Percentiles rank a stretch among this genome's conserved stretches.
Conservation (phyloP, 2,797 vertebrate genomes). For the Tiaroga cobitis region DNA sequence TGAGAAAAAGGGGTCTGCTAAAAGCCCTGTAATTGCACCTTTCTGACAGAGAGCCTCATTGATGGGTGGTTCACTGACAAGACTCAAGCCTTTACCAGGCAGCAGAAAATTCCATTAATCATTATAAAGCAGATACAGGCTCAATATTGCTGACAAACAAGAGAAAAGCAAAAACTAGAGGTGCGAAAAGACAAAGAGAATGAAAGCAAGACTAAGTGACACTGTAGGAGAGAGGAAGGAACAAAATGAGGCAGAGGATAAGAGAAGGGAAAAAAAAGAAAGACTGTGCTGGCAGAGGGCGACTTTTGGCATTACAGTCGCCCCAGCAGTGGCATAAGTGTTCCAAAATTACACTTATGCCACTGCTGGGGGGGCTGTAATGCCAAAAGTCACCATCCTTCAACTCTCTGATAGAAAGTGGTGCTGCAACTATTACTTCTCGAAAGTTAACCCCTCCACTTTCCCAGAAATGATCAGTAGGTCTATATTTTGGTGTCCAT, state of each 20-base stretch:
- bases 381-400: not conserved
- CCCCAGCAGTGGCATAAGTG: not conserved
- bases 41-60: constrained; percentile 51
- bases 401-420: not conserved
- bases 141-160: constrained; percentile 18
- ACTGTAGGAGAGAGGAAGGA: not conserved
- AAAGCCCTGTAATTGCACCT: constrained; percentile 71
- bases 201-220: not conserved
- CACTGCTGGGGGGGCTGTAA: not conserved
- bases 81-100: constrained; percentile 13
- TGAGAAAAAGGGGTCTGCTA: constrained; percentile 62
- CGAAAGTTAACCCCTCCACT: not conserved
- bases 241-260: not conserved
- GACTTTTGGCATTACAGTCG: not conserved
- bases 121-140: constrained; percentile 9
- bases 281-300: not conserved
- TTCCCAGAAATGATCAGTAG: not conserved
- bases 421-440: not conserved
- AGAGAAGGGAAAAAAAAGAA: not conserved
- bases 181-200: not conserved
- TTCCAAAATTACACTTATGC: not conserved
- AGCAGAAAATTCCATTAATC: constrained; percentile 17
- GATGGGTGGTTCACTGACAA: constrained; percentile 36
- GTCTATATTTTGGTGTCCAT: not conserved
- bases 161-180: constrained; percentile 6